Evolutionary conservation across 2,113 vertebrate genomes (phyloP).

Genomic region (Himantopus leucocephalus): DNA sequence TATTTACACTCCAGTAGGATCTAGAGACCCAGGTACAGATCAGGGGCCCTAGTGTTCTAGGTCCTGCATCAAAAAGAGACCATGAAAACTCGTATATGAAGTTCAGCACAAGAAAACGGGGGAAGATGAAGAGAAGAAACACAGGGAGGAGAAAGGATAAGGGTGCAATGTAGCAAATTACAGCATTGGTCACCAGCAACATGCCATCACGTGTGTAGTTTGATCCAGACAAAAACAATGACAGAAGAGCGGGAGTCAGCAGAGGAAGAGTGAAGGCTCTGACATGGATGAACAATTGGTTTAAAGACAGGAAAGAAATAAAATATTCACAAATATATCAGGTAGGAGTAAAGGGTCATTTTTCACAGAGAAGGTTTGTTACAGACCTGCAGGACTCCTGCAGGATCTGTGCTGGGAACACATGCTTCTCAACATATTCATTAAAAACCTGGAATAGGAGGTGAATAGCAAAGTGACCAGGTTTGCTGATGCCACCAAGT

Average conservation of each 20-base stretch:
- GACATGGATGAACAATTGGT: not conserved
- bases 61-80: not conserved
- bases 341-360: not conserved
- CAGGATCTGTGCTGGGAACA: conserved; percentile 54
- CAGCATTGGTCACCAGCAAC: not conserved
- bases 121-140: not conserved
- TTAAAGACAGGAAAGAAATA: conserved; percentile 4
- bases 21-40: not conserved
- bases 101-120: not conserved
- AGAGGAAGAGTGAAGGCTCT: not conserved
- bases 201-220: not conserved
- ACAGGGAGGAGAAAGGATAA: not conserved
- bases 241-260: not conserved
- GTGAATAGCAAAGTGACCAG: conserved; percentile 12
- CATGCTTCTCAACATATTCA: conserved; percentile 54
- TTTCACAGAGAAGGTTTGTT: conserved; percentile 39
- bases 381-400: conserved; percentile 61
- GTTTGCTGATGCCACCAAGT: conserved; percentile 19
- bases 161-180: not conserved
- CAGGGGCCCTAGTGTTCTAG: not conserved
- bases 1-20: not conserved
- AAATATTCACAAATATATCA: conserved; percentile 4
- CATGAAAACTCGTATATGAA: not conserved
- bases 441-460: conserved; percentile 56
- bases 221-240: not conserved